A percentile compares a stretch with the other conserved stretches of the same genome.
phyloP scores from a whole-genome alignment of 2,888 invertebrate species.

The Orthonevra nobilis region DNA sequence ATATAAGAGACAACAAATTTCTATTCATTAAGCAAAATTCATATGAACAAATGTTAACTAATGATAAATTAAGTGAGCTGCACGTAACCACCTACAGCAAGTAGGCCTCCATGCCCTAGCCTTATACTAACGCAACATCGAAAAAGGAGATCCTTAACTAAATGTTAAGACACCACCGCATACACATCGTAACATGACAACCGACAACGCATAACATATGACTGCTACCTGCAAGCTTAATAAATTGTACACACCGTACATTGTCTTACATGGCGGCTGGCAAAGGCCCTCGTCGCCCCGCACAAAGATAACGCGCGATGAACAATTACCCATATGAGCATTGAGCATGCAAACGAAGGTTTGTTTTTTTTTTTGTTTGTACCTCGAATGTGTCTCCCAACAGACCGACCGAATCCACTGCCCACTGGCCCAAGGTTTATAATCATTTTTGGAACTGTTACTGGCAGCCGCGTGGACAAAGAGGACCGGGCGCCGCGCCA shows the following conservation, averaged over 20 bases:
- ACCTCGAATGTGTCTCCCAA: constrained; percentile 14
- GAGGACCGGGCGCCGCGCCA: not conserved
- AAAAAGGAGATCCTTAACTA: constrained; percentile 56
- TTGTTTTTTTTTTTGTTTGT: no score
- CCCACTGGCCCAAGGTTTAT: constrained; percentile 59
- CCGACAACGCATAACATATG: constrained; percentile 70
- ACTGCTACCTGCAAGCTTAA: constrained; percentile 69
- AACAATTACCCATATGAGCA: constrained; percentile 65
- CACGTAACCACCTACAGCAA: constrained; percentile 25
- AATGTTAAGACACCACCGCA: constrained; percentile 66
- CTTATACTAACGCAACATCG: not conserved
- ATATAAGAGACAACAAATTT: no score
- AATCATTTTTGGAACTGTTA: constrained; percentile 69
- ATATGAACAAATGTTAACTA: constrained; percentile 1
- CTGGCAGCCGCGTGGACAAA: constrained; percentile 10
- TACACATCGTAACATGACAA: constrained; percentile 64
- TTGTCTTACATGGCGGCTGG: constrained; percentile 57
- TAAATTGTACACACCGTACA: constrained; percentile 64
- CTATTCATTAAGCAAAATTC: constrained; percentile 33
- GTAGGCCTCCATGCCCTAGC: not conserved
- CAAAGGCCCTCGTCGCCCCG: not conserved
- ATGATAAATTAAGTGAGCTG: constrained; percentile 11
- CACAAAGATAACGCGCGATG: constrained; percentile 59
- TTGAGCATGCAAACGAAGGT: constrained; percentile 26
- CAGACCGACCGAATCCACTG: constrained; percentile 43